Conservation (phyloP, 1,140 invertebrate species). For the Cyrtorhinus lividipennis region DNA sequence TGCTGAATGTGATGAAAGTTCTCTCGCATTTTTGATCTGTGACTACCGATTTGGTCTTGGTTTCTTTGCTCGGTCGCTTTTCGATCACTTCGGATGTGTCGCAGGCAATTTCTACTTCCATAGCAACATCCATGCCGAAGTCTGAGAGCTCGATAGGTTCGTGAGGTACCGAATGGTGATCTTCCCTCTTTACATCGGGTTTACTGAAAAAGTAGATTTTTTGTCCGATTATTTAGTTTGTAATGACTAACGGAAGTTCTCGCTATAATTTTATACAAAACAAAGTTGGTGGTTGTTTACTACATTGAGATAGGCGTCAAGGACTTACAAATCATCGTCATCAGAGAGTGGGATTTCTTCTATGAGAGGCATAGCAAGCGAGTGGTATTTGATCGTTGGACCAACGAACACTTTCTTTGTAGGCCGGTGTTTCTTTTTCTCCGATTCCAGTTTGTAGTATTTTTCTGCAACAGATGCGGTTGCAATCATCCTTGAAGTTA, state of each 20-base stretch:
- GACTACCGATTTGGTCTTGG: conserved; percentile 1
- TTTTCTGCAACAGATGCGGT: conserved; percentile 64
- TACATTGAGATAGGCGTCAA: too few species aligned
- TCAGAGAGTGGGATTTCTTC: conserved; percentile 30
- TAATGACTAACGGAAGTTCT: too few species aligned
- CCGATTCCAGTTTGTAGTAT: conserved; percentile 81
- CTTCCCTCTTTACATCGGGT: background rate
- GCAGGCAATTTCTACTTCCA: conserved; percentile 7
- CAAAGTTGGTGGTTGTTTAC: too few species aligned
- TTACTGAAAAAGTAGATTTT: background rate
- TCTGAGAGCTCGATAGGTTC: background rate
- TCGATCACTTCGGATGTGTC: background rate
- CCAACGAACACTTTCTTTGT: conserved; percentile 58
- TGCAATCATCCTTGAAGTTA: too few species aligned
- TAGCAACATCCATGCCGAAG: background rate
- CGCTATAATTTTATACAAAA: too few species aligned
- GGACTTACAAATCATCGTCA: background rate
- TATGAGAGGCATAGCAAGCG: conserved; percentile 58
- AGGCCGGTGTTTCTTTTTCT: conserved; percentile 77
- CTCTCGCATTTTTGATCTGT: conserved; percentile 43
- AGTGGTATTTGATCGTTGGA: conserved; percentile 73
- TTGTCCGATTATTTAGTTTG: too few species aligned
- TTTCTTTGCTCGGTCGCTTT: conserved; percentile 4
- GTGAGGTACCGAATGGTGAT: background rate
- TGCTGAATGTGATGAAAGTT: conserved; percentile 80